phyloP scores from a whole-genome alignment of 2,113 vertebrate species.

The Nothocercus julius region DNA sequence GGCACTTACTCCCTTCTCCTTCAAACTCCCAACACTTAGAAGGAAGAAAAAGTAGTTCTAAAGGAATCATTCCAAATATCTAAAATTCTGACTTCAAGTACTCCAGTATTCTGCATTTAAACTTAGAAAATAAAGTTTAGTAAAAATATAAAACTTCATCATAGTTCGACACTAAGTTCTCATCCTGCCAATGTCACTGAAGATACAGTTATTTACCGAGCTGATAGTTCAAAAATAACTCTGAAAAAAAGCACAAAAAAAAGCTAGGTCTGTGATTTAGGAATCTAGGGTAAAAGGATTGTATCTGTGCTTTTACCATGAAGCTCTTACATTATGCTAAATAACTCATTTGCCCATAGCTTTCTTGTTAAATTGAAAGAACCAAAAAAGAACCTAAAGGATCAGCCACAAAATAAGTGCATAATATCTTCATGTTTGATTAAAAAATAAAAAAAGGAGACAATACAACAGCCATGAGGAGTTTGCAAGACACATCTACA shows the following conservation, averaged over 20 bases:
- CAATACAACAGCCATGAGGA: neutral
- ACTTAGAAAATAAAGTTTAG: slow-evolving; percentile 25
- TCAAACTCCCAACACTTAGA: neutral
- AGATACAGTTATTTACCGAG: neutral
- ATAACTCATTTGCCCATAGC: neutral
- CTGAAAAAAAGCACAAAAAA: neutral
- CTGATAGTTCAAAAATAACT: neutral
- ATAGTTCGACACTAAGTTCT: neutral
- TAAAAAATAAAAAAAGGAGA: no score
- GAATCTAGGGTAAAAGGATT: neutral
- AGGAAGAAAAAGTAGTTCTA: neutral
- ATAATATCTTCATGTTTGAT: neutral
- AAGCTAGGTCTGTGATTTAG: neutral
- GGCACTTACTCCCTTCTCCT: neutral
- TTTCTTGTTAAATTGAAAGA: neutral
- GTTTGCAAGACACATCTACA: neutral
- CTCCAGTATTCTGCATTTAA: neutral
- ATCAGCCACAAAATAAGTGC: neutral
- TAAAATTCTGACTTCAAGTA: slow-evolving; percentile 27
- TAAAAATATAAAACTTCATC: slow-evolving; percentile 5
- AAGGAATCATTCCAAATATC: neutral
- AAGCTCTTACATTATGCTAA: neutral
- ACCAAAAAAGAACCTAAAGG: neutral
- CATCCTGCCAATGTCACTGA: neutral
- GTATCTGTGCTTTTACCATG: neutral